These are phyloP conservation scores for Lagodon rhomboides DNA, from an alignment of 2,797 vertebrate species.

Conservation along the genomic window DNA sequence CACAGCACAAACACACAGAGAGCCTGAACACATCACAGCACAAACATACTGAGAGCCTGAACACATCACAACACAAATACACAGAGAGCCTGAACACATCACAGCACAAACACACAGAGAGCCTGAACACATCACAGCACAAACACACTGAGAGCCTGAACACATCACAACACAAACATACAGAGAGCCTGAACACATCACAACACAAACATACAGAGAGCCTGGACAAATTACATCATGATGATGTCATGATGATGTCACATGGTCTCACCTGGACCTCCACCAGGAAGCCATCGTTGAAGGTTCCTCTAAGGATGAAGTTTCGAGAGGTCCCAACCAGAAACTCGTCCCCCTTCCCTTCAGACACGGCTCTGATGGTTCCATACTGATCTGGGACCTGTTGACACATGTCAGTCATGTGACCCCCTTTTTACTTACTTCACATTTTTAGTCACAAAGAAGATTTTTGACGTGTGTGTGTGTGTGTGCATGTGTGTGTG, in stretches of 20 bases:
- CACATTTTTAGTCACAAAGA: too few species aligned
- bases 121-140: too few species aligned
- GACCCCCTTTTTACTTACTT: too few species aligned
- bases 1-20: too few species aligned
- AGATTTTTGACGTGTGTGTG: not conserved
- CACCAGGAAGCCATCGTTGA: slow-evolving; percentile 94
- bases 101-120: too few species aligned
- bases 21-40: too few species aligned
- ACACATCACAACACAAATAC: too few species aligned
- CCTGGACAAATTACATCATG: too few species aligned
- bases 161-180: too few species aligned
- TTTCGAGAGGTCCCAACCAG: slow-evolving; percentile 96
- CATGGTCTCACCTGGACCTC: slow-evolving; percentile 92
- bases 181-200: not conserved
- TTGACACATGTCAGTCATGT: not conserved
- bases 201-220: not conserved
- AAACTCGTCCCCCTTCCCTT: slow-evolving; percentile 95
- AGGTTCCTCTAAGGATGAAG: slow-evolving; percentile 95
- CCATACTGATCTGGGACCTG: slow-evolving; percentile 98
- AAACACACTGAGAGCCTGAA: too few species aligned
- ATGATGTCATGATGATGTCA: not conserved
- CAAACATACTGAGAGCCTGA: too few species aligned
- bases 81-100: too few species aligned
- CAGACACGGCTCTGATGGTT: slow-evolving; percentile 94
- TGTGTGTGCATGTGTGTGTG: not conserved